These are phyloP conservation scores for Semicossyphus pulcher DNA, from an alignment of 2,113 vertebrate genomes.

Conservation along the genomic window DNA sequence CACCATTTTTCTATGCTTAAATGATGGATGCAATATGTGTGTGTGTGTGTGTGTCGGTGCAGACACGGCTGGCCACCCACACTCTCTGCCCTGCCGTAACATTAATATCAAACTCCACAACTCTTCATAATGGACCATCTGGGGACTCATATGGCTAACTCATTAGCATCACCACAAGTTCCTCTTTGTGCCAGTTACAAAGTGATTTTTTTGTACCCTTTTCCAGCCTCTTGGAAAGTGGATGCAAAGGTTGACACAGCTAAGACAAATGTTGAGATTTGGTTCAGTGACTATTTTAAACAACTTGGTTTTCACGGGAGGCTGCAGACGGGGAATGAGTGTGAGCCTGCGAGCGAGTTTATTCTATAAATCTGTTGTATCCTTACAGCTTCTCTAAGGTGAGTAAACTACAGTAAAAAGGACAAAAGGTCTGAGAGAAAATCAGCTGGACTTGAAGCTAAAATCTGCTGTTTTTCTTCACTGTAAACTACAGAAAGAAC, in stretches of 20 bases:
- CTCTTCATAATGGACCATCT: conserved; percentile 42
- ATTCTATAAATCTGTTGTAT: conserved; percentile 10
- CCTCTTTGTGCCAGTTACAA: conserved; percentile 35
- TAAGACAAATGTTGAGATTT: conserved; percentile 66
- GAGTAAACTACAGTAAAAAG: too few species aligned
- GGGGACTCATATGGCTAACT: conserved; percentile 37
- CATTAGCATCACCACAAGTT: conserved; percentile 54
- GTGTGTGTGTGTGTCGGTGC: conserved; percentile 23
- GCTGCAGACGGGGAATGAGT: not conserved
- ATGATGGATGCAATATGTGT: conserved; percentile 11
- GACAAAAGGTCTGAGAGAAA: too few species aligned
- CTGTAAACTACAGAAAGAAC: too few species aligned
- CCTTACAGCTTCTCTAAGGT: not conserved
- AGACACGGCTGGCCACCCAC: conserved; percentile 52
- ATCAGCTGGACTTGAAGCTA: not conserved
- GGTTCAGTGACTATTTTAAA: conserved; percentile 56
- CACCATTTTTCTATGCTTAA: not conserved
- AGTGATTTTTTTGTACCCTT: conserved; percentile 28
- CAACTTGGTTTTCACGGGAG: conserved; percentile 51
- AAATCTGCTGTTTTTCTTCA: accelerated
- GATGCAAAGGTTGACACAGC: conserved; percentile 45
- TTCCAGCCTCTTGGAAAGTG: conserved; percentile 48
- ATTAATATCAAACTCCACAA: conserved; percentile 47
- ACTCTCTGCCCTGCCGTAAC: conserved; percentile 27
- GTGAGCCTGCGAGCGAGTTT: too few species aligned